Evolutionary conservation across 2,888 invertebrate genomes (phyloP), one percentile per base, ranked within the genome.

Genomic region (Romanomermis culicivorax): DNA sequence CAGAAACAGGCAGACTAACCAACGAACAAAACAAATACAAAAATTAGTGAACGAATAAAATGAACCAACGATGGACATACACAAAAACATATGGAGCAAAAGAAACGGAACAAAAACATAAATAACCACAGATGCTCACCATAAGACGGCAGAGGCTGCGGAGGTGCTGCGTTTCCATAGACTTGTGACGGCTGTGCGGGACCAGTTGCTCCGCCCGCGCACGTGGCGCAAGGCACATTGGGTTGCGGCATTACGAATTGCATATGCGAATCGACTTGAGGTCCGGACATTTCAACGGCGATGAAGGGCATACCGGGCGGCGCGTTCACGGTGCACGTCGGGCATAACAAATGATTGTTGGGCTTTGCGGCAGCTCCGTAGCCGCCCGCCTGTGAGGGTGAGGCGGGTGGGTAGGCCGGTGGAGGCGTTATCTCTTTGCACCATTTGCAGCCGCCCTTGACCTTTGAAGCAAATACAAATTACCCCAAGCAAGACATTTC

Each of bases 331-430:
- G 17, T 7, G 45, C 45, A 45, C 11, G 45, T n/a, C 7, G 45
- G 45, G 23, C 45, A 45, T 45, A 45, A 45, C 23, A 45, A 45
- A 45, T 45, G 11, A n/a, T n/a, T n/a, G n/a, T n/a, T n/a, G n/a
- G n/a, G n/a, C 4, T 4, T 11, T n/a, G 17, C 7, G 7, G 23
- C 17, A 7, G 45, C 11, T 7, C 45, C 45, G 23, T 45, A 45
- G 11, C 45, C 45, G 4, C 17, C 11, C 23, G 45, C 11, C 11
- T 11, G 23, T n/a, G 17, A 11, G 17, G 45, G 45, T 23, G 11
- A 4, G 4, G 45, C 17, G 11, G 4, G 17, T 7, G 45, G 45
- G 23, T n/a, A 45, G 4, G 45, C 17, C 23, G 11, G 45, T 23
- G 45, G 45, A n/a, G 45, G 17, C 23, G 36, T 36, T 36, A 36